Conservation (phyloP, 2,888 invertebrate genomes). For the Plebejus anna region DNA sequence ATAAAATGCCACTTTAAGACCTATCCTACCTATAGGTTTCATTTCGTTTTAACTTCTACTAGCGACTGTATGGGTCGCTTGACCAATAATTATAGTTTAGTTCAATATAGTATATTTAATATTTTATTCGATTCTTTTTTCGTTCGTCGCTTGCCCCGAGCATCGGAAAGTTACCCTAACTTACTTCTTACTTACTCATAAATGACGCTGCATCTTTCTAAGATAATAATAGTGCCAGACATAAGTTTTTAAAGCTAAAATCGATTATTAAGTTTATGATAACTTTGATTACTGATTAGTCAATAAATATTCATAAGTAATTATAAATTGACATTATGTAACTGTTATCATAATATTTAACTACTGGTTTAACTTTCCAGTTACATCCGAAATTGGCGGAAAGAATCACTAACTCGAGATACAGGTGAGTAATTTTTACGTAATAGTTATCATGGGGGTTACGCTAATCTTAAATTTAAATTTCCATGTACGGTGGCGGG, state of each 20-base stretch:
- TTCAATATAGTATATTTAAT: too few species aligned
- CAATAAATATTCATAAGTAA: constrained; percentile 7
- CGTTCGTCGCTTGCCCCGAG: too few species aligned
- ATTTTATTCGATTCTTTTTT: too few species aligned
- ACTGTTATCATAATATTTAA: constrained; percentile 5
- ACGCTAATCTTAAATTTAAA: background rate
- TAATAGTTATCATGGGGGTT: background rate
- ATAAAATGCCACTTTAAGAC: too few species aligned
- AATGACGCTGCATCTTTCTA: background rate
- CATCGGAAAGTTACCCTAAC: too few species aligned
- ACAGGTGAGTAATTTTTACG: background rate
- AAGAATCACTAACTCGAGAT: background rate
- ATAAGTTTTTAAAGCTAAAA: background rate
- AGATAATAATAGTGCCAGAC: too few species aligned
- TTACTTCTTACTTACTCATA: background rate
- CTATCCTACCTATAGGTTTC: too few species aligned
- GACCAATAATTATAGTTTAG: too few species aligned
- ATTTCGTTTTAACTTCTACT: too few species aligned
- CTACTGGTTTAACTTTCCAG: background rate
- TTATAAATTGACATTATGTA: background rate
- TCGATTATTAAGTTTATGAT: background rate
- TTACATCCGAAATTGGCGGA: background rate
- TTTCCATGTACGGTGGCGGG: background rate
- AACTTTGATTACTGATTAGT: background rate
- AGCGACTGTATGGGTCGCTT: too few species aligned